Base-by-base conservation (phyloP, 2,113 vertebrate species). In the Phyllostomus hastatus region DNA sequence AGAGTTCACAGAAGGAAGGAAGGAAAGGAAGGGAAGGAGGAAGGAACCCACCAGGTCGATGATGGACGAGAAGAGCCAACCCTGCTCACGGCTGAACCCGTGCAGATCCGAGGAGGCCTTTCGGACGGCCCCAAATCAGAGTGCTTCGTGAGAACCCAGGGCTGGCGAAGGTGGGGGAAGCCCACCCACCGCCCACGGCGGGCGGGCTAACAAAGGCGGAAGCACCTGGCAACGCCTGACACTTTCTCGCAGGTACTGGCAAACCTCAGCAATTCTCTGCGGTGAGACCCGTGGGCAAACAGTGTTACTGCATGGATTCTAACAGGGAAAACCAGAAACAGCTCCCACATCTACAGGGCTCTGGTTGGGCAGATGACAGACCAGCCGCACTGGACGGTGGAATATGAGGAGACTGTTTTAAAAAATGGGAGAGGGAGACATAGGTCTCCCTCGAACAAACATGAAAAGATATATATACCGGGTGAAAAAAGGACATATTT, bases 221-320 rank as follows among this genome's bases (percentile, higher is more conserved):
- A 59, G 66, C 11, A 5, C 4, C 5, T 7, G 6, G 57, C 17
- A 67, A 10, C 0, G 22, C 0, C 46, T 10, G 1, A 10, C 48
- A 2, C 41, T 46, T 52, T 46, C 20, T n/a, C 33, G 16, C 38
- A 79, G 20, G 5, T 7, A 3, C 15, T 7, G 24, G 41, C 66
- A 88, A 61, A 82, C 10, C n/a, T 67, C 31, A 48, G 78, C 50
- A 16, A 73, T 31, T 69, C 59, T 35, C 2, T 12, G 17, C 92
- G n/a, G 3, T 6, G 19, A 85, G 33, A 20, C 4, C 19, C 38
- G 17, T 0, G 16, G 4, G 15, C 76, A 64, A 69, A 54, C 26
- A 16, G 26, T 15, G 5, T 3, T 0, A 10, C 0, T 0, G 28
- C 12, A 9, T 4, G 64, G 70, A 41, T 0, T 14, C 4, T 7